Base-by-base conservation (phyloP, 2,113 vertebrate species). In the Sterrhoptilus dennistouni region DNA sequence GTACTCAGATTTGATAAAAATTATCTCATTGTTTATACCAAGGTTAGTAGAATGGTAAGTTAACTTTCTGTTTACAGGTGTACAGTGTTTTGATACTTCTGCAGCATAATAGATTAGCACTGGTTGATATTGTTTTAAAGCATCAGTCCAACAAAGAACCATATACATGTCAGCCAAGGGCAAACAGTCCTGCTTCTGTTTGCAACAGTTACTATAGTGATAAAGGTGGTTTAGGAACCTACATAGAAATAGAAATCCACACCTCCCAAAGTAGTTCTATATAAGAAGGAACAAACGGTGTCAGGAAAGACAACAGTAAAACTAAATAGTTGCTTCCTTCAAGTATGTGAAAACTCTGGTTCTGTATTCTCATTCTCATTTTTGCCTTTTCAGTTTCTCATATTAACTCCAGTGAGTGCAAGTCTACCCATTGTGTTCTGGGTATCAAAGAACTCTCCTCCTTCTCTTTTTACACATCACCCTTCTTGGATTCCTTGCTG, bases 181-280 rank as follows among this genome's bases (percentile, higher is more conserved):
- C 83, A 78, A 91, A 53, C 83, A 94, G 89, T 57, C 28, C 56
- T 83, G 64, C 68, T 92, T 78, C 44, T 95, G 31, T 92, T 87
- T 95, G 86, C 42, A 92, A n/a, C 31, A 84, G 87, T 95, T 85
- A 53, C 85, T 87, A 47, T 87, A 85, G 94, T 50, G 76, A 87
- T 80, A 87, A 93, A 83, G 0, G 1, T 87, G 90, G 61, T 87
- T 82, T 85, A 90, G 82, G 82, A 95, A 93, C 74, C 70, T 75
- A 66, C 70, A 75, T 31, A 95, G 93, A 89, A 89, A 91, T 65
- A 94, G 92, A 95, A 95, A 95, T 92, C 93, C 85, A 88, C 88
- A 75, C 87, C 91, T 90, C 65, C 75, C 33, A 59, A 78, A 95
- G 93, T 93, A 95, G 79, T 33, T 75, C 13, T 75, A 33, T 60